Base-by-base conservation (phyloP, 1,140 invertebrate genomes). In the Drosophila navojoa region DNA sequence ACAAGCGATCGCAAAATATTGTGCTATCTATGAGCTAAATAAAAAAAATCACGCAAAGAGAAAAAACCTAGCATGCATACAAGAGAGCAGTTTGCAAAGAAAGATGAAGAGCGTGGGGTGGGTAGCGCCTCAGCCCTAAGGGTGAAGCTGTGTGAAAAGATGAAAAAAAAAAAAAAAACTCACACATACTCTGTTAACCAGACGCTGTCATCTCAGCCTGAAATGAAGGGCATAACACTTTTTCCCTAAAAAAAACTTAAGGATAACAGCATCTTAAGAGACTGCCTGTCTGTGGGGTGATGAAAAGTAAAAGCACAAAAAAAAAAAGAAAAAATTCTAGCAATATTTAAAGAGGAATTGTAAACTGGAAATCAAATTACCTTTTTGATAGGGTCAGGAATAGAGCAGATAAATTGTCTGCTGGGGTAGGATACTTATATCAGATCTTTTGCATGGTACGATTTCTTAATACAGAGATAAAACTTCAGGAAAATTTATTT, bases 31-130 rank as follows among this genome's bases (percentile, higher is more conserved):
- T 62, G 54, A 64, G 59, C 32, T 64, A 57, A 52, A 29, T 66
- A 60, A 64, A 32, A 32, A 32, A 70, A 71, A 66, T 69, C 35
- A 69, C 49, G 60, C 63, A 71, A 61, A 71, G 67, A 69, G 75
- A 53, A 45, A 49, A 25, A 42, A 71, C 73, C 64, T 71, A 55
- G 70, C 60, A 68, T 60, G 55, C 52, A 67, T 32, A 50, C 59
- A 47, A 47, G 25, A 22, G 57, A 13, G 19, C 19, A 22, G 52
- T 35, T 29, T 15, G 32, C 9, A 44, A 57, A 25, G 15, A 45
- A 38, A 59, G 32, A 45, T 38, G 40, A 62, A 61, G 42, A 32
- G 29, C 29, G 22, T 10, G 52, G 25, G 55, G 62, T 40, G 52
- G 16, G 49, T 54, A 40, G 40, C 22, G 52, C 40, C 13, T 42